phyloP scores from a whole-genome alignment of 1,140 invertebrate species.

The Holcopasites calliopsidis region DNA sequence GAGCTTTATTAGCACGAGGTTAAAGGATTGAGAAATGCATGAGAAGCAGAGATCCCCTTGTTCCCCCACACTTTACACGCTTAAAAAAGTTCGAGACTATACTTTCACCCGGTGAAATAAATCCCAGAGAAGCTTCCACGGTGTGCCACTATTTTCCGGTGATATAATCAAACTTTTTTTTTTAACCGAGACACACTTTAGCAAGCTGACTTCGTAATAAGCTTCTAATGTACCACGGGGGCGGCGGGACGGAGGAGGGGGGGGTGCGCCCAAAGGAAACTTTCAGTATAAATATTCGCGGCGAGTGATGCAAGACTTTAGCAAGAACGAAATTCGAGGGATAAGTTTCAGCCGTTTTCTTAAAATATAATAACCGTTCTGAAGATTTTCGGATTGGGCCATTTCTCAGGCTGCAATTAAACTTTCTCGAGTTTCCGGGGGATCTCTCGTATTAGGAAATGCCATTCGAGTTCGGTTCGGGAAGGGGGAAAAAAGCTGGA shows the following conservation, averaged over 20 bases:
- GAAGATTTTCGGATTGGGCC: not conserved
- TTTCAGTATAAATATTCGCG: constrained; percentile 14
- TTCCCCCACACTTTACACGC: no score
- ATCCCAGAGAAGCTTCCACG: not conserved
- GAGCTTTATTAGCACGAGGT: no score
- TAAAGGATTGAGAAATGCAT: no score
- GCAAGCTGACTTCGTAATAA: constrained; percentile 11
- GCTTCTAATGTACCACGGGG: not conserved
- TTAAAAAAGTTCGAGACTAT: not conserved
- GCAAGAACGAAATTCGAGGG: not conserved
- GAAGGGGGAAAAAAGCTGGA: not conserved
- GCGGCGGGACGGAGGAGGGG: no score
- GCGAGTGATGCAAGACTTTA: not conserved
- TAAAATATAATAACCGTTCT: no score
- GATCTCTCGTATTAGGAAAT: constrained; percentile 9
- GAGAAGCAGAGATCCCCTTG: no score
- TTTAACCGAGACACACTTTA: not conserved
- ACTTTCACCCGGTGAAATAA: constrained; percentile 8
- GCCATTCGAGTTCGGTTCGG: not conserved
- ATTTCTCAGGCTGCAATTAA: constrained; percentile 18
- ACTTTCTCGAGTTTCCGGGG: not conserved
- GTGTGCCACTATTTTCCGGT: constrained; percentile 7
- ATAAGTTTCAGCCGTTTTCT: not conserved
- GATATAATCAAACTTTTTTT: constrained; percentile 33
- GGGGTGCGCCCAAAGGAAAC: no score